phyloP scores from a whole-genome alignment of 2,113 vertebrate species.

The human (Homo sapiens) region GRCh38 chr12:44103501-44104000 shows the following conservation, averaged over 20 bases:
- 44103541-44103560: background rate
- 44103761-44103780: background rate
- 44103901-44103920: background rate
- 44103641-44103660: background rate
- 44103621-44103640: background rate
- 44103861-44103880: conserved; percentile 24
- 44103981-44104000: background rate
- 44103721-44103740: background rate
- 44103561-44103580: background rate
- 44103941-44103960: background rate
- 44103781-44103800: background rate
- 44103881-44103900: conserved; percentile 19
- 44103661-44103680: background rate
- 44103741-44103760: background rate
- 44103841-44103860: background rate
- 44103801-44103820: background rate
- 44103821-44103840: conserved; percentile 21
- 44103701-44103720: background rate
- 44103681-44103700: background rate
- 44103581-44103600: background rate
- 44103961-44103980: background rate
- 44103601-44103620: background rate
- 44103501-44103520: background rate
- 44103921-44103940: background rate
- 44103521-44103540: background rate